phyloP scores from a whole-genome alignment of 2,888 invertebrate species.

The Eutolmus rufibarbis region DNA sequence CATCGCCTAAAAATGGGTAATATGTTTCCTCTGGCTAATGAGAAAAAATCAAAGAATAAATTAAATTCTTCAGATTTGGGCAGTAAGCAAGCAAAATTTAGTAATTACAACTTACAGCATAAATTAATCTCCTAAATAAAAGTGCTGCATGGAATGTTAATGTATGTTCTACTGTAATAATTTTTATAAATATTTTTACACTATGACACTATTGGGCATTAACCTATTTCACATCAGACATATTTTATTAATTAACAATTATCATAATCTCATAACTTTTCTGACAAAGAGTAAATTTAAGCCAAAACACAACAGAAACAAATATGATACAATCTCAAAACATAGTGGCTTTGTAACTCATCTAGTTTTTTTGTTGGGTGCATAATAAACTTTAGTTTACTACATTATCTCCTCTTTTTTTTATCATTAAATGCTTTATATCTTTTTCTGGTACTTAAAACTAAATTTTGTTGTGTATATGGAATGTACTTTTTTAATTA shows the following conservation, averaged over 20 bases:
- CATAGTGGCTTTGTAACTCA: neutral
- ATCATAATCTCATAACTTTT: neutral
- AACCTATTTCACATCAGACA: neutral
- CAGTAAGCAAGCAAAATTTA: neutral
- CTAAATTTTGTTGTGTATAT: constrained; percentile 8
- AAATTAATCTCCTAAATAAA: neutral
- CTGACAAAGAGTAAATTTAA: neutral
- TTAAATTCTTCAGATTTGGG: neutral
- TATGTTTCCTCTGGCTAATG: neutral
- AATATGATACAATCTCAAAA: neutral
- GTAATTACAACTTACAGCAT: neutral
- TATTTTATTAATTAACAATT: constrained; percentile 7
- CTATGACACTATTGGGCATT: neutral
- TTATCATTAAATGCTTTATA: neutral
- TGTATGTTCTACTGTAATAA: neutral
- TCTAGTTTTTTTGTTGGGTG: neutral
- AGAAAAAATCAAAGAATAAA: neutral
- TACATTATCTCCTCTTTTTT: neutral
- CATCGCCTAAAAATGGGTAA: neutral
- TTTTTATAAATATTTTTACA: constrained; percentile 2
- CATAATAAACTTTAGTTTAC: neutral
- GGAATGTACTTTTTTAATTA: neutral
- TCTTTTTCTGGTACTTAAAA: neutral
- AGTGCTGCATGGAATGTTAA: neutral
- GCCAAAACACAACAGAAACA: neutral